Conservation (phyloP, 2,113 vertebrate species). For the Percina caprodes region DNA sequence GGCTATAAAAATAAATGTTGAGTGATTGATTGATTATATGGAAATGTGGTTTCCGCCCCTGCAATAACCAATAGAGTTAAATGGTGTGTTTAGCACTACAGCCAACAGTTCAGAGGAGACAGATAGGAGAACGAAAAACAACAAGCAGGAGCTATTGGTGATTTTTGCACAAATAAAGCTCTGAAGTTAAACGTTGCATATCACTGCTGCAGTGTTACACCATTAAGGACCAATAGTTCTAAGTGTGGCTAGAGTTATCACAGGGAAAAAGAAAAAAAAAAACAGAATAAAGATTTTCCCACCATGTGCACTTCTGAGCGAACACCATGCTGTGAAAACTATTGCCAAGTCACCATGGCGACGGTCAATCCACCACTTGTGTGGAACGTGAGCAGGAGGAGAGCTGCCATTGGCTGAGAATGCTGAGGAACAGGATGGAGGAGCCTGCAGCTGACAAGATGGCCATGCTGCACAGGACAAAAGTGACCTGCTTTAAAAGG, state of each 20-base stretch:
- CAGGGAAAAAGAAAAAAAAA: not conserved
- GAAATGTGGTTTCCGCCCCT: not conserved
- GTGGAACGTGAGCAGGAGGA: constrained; percentile 55
- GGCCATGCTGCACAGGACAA: constrained; percentile 42
- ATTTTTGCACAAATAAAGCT: not conserved
- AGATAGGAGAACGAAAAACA: not conserved
- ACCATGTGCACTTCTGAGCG: constrained; percentile 18
- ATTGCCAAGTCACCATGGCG: constrained; percentile 64
- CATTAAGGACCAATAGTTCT: not conserved
- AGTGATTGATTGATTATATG: too few relatives aligned
- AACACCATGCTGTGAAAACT: constrained; percentile 31
- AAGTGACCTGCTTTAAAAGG: not conserved
- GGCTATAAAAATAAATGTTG: too few relatives aligned
- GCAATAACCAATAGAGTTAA: not conserved
- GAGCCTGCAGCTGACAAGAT: constrained; percentile 57
- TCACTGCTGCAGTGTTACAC: not conserved
- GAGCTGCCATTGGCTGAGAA: constrained; percentile 45
- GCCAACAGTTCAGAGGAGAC: not conserved
- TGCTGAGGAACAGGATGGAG: constrained; percentile 26
- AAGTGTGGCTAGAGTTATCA: not conserved
- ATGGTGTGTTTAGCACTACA: constrained; percentile 3
- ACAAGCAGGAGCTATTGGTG: not conserved
- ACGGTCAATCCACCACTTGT: constrained; percentile 45
- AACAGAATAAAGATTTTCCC: constrained; percentile 11
- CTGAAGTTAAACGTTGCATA: not conserved